Evolutionary conservation across 2,888 invertebrate genomes (phyloP), one percentile per base, ranked within the genome.

Genomic region (Odontocolon sp.): DNA sequence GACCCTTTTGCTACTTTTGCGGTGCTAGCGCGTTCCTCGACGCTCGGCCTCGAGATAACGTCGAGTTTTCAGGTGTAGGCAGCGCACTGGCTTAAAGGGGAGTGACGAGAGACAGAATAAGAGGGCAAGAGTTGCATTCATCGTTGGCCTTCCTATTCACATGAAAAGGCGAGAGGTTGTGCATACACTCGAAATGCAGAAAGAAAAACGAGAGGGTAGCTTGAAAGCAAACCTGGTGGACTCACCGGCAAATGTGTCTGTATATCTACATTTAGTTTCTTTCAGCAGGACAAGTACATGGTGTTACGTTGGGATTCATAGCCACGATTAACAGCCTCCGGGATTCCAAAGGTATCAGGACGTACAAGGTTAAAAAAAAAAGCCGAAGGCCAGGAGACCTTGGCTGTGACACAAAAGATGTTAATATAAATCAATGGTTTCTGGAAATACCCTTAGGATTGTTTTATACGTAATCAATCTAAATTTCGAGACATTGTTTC

Each of bases 11-110:
- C 52, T 40, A 52, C 54, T 52, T 28, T 69, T 36, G 47, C 56
- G 57, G 40, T 59, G 36, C 57, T 66, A 36, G 18, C 2, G 6
- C 14, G n/a, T 40, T 66, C 71, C 21, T 64, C 50, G 57, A 71
- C 47, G 31, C 23, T 36, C 33, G 69, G 47, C 70, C 75, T 66
- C 64, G 69, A 66, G 50, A 75, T 70, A 52, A 57, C 50, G 47
- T 14, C 64, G 50, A 21, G 31, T 50, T 52, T n/a, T 57, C 42
- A 68, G 47, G 56, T 52, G 69, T 38, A 56, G 33, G 18, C 50
- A 11, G 36, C n/a, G n/a, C n/a, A n/a, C n/a, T n/a, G n/a, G n/a
- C n/a, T 63, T 56, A n/a, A 67, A 71, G 72, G 36, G 66, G 21
- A 36, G 63, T 42, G 67, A 72, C 18, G 36, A 45, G 18, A 16